Percentiles rank a stretch among this genome's conserved stretches.
Evolutionary conservation across 2,113 vertebrate species (phyloP).

Genomic region (Manacus vitellinus): DNA sequence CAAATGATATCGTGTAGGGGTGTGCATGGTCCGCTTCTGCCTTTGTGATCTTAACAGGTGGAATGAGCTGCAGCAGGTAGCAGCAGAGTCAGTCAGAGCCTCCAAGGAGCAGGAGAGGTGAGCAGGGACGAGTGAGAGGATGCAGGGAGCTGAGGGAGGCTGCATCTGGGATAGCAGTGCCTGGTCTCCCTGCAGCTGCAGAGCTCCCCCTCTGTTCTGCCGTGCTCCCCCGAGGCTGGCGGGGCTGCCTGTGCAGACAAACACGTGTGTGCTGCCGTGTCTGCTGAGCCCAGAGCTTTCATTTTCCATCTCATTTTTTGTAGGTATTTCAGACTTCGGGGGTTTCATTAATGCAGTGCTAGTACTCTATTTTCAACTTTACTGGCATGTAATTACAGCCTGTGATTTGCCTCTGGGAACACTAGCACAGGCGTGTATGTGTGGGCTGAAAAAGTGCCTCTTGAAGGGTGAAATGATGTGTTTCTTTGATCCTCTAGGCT

Average conservation of each 20-base stretch:
- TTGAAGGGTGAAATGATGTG: neutral
- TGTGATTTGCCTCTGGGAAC: neutral
- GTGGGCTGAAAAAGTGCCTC: neutral
- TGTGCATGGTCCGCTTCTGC: neutral
- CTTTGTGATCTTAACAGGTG: fast-evolving
- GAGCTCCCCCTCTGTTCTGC: neutral
- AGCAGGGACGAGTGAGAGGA: fast-evolving
- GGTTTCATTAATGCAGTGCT: neutral
- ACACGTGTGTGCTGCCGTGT: fast-evolving
- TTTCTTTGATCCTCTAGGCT: neutral
- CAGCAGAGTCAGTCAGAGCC: fast-evolving
- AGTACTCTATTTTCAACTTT: neutral
- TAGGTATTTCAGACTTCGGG: neutral
- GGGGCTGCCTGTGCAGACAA: neutral
- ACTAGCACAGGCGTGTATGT: fast-evolving
- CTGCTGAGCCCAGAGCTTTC: neutral
- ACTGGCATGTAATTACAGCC: neutral
- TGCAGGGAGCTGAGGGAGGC: too few relatives aligned
- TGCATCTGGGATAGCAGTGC: fast-evolving
- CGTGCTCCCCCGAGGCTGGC: fast-evolving
- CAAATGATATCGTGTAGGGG: fast-evolving
- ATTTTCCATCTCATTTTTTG: neutral
- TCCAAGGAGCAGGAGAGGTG: fast-evolving
- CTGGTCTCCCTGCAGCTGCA: fast-evolving
- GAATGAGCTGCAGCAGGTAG: neutral